Evolutionary conservation across 1,140 invertebrate species (phyloP).

Genomic region (Drosophila busckii): DNA sequence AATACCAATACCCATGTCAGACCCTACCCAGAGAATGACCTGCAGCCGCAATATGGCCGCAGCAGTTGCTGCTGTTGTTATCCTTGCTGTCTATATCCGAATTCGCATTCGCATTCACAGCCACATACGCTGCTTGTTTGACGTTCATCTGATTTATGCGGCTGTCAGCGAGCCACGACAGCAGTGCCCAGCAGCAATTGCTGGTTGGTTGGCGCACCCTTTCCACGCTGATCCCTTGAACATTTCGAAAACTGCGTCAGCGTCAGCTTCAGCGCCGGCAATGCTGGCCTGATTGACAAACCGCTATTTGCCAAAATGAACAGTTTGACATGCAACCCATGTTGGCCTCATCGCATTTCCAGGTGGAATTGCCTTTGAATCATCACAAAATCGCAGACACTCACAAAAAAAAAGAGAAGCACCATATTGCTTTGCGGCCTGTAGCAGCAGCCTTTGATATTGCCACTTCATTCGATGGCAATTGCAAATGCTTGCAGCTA

Average conservation of each 20-base stretch:
- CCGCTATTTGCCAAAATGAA: slow-evolving; percentile 66
- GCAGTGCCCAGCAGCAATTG: slow-evolving; percentile 10
- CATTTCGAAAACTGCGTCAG: too few relatives aligned
- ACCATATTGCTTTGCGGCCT: slow-evolving; percentile 11
- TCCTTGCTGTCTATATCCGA: slow-evolving; percentile 3
- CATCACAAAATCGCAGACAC: too few relatives aligned
- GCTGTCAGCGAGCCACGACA: slow-evolving; percentile 38
- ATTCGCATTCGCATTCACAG: slow-evolving; percentile 27
- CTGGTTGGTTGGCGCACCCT: slow-evolving; percentile 8
- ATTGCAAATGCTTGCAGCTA: slow-evolving; percentile 4
- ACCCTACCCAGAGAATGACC: too few relatives aligned
- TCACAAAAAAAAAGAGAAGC: too few relatives aligned
- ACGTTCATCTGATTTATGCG: slow-evolving; percentile 64
- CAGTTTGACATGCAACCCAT: slow-evolving; percentile 59
- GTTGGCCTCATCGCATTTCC: too few relatives aligned
- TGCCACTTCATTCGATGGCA: slow-evolving; percentile 18
- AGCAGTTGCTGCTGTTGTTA: slow-evolving; percentile 13
- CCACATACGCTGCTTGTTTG: slow-evolving; percentile 31
- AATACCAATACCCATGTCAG: too few relatives aligned
- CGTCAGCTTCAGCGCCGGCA: too few relatives aligned
- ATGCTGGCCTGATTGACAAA: slow-evolving; percentile 61
- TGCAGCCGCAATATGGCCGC: slow-evolving; percentile 29
- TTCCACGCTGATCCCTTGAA: too few relatives aligned
- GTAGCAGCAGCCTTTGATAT: neutral
- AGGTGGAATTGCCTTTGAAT: too few relatives aligned